These are phyloP conservation scores for Andricus curvator DNA, from an alignment of 2,888 invertebrate species.

Conservation along the genomic window DNA sequence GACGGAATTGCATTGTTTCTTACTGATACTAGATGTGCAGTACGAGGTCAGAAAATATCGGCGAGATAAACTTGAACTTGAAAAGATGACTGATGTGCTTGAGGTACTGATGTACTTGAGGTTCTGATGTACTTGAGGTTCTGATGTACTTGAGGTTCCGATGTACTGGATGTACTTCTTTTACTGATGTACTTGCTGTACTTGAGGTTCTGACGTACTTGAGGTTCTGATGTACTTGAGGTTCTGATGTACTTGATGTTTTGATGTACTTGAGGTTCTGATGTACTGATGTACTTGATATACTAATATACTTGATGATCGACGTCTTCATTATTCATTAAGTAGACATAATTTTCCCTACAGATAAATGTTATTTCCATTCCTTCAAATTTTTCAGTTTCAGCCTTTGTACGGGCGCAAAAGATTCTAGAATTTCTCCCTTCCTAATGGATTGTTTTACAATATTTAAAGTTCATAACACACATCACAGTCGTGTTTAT, in stretches of 20 bases:
- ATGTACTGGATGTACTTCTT: no score
- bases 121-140: no score
- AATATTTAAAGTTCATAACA: background rate
- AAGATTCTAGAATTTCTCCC: background rate
- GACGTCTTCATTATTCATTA: slow-evolving; percentile 17
- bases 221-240: no score
- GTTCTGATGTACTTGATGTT: no score
- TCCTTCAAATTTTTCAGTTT: background rate
- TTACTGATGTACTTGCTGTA: no score
- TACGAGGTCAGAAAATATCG: background rate
- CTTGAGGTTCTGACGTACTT: no score
- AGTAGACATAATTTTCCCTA: background rate
- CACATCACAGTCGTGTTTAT: background rate
- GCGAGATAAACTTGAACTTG: slow-evolving; percentile 29
- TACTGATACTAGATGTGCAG: background rate
- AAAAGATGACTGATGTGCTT: background rate
- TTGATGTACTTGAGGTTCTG: no score
- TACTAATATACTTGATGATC: background rate
- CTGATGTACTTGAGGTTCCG: no score
- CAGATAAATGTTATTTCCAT: slow-evolving; percentile 12
- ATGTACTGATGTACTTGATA: no score
- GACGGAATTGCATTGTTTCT: background rate
- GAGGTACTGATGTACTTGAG: no score
- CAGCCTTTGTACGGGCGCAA: background rate
- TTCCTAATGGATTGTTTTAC: slow-evolving; percentile 8